Percentiles rank a stretch among this genome's conserved stretches.
Evolutionary conservation across 2,113 vertebrate genomes (phyloP).

Genomic region (Chionis minor): DNA sequence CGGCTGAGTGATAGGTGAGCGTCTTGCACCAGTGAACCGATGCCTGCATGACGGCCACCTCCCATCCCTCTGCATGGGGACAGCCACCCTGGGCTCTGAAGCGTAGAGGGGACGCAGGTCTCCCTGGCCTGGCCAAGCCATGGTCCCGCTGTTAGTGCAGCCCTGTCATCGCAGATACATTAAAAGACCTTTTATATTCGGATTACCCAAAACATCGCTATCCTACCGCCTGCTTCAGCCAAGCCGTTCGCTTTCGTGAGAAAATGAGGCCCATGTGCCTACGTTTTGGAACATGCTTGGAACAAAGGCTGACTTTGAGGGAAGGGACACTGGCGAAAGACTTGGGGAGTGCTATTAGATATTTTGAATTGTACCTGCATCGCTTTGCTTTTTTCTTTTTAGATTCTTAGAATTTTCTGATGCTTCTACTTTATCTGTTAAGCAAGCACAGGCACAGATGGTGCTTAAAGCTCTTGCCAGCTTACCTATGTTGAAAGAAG

Average conservation of each 20-base stretch:
- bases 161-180: not conserved
- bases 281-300: not conserved
- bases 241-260: not conserved
- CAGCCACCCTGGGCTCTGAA: not conserved
- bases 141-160: not conserved
- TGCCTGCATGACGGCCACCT: not conserved
- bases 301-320: not conserved
- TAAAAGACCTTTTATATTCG: not conserved
- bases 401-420: not conserved
- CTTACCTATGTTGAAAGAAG: not conserved
- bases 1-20: not conserved
- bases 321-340: not conserved
- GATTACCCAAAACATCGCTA: not conserved
- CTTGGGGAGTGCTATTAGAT: not conserved
- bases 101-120: rapidly evolving
- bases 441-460: not conserved
- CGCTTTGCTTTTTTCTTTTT: not conserved
- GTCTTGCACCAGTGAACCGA: not conserved
- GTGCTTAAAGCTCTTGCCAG: not conserved
- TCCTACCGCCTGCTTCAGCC: not conserved
- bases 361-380: not conserved
- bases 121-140: not conserved
- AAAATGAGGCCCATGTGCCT: not conserved
- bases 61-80: not conserved
- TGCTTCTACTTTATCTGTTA: not conserved